phyloP scores from a whole-genome alignment of 1,140 invertebrate species.

The Wasmannia auropunctata region DNA sequence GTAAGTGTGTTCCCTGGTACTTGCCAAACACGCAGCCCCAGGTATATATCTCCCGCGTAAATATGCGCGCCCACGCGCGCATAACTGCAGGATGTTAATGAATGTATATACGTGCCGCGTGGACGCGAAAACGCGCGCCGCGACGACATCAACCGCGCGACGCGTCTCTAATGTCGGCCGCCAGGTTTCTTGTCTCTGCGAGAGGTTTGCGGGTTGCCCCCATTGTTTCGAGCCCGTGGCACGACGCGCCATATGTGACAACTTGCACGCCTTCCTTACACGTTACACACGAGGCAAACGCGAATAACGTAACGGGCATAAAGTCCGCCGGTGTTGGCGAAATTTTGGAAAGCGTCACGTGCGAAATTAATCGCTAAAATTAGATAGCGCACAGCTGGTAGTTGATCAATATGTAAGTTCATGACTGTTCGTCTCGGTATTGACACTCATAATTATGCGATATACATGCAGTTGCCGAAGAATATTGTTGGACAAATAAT shows the following conservation, averaged over 20 bases:
- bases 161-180: slow-evolving; percentile 66
- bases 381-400: background rate
- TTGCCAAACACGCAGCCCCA: slow-evolving; percentile 22
- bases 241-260: slow-evolving; percentile 55
- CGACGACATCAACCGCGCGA: slow-evolving; percentile 59
- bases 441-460: background rate
- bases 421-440: background rate
- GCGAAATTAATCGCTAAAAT: slow-evolving; percentile 46
- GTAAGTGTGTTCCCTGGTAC: slow-evolving; percentile 53
- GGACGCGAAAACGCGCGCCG: slow-evolving; percentile 45
- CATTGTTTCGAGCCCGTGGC: slow-evolving; percentile 67
- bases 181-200: slow-evolving; percentile 65
- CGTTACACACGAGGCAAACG: slow-evolving; percentile 17
- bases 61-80: slow-evolving; percentile 7
- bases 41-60: slow-evolving; percentile 11
- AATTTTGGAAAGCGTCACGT: slow-evolving; percentile 22
- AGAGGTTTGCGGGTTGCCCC: slow-evolving; percentile 23
- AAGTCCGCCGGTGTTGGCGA: slow-evolving; percentile 17
- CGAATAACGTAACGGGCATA: slow-evolving; percentile 33
- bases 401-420: slow-evolving; percentile 30
- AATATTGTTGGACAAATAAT: background rate
- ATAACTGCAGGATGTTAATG: slow-evolving; percentile 53
- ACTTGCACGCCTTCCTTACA: slow-evolving; percentile 6
- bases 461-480: background rate
- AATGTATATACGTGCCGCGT: slow-evolving; percentile 39